Evolutionary conservation across 1,140 invertebrate species (phyloP), one percentile per base, ranked within the genome.

Genomic region (Gryon sp.): DNA sequence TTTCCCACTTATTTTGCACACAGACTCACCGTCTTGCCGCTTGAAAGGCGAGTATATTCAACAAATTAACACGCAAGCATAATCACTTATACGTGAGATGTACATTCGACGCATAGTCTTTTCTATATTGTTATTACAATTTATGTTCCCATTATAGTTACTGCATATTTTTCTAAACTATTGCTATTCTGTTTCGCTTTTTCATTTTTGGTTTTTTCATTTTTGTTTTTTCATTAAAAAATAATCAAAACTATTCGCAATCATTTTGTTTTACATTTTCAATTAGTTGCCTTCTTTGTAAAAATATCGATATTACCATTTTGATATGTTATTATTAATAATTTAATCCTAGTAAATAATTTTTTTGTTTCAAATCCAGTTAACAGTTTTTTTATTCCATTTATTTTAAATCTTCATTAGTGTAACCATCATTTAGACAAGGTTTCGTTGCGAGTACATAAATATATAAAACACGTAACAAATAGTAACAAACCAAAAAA

Each of bases 1-100:
- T 85, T 86, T 84, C 53, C 82, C 76, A 80, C 73, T 86, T 84
- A 65, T 80, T 85, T 82, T 81, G 83, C 86, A 87, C 83, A 87
- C 86, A 88, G 87, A 83, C 80, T 86, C 76, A 76, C 48, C 83
- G 87, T 89, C 55, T 80, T 84, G 65, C 84, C 87, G 83, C 65
- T 89, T 73, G 81, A 83, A 78, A 87, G 86, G 87, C 86, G 87
- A 89, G 87, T 88, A 88, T 86, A 82, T 46, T 72, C 62, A 80
- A 76, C 73, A 68, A 68, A 74, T 59, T 76, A 76, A 80, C 76
- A 80, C 76, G 62, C 59, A 76, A 76, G 66, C 66, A 36, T 75
- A 79, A 55, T 70, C 60, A 43, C 53, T 62, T 43, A 62, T 72
- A 66, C 63, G 65, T 62, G 63, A 69, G 68, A 53, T 65, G 63